Evolutionary conservation across 2,888 invertebrate species (phyloP).

Genomic region (Thereva unica): DNA sequence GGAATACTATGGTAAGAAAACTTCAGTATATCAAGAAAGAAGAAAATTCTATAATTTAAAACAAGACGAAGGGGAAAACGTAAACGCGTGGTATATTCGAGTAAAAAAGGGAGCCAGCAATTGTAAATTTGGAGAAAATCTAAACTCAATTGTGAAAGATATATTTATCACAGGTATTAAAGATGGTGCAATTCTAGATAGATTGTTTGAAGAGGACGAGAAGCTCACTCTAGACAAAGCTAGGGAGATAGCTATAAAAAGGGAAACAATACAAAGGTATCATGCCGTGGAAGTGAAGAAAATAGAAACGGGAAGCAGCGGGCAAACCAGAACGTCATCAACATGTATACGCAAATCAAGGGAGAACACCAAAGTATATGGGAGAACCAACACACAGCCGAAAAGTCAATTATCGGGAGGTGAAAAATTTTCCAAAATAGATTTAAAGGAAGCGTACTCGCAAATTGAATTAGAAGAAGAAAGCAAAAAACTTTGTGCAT

Average conservation of each 20-base stretch:
- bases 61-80: neutral
- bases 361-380: no score
- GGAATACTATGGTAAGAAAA: constrained; percentile 1
- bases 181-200: neutral
- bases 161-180: neutral
- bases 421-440: neutral
- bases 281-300: no score
- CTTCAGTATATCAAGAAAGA: neutral
- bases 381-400: no score
- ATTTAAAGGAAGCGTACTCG: constrained; percentile 3
- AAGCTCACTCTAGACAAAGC: no score
- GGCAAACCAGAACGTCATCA: no score
- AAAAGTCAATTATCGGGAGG: no score
- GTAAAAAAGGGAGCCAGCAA: neutral
- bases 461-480: neutral
- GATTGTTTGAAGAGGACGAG: no score
- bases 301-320: no score
- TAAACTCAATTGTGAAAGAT: neutral
- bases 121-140: neutral
- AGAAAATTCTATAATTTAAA: constrained; percentile 1
- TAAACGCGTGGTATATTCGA: neutral
- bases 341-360: no score
- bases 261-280: no score
- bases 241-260: no score
- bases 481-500: neutral